Base-by-base conservation (phyloP, 2,888 invertebrate species). In the Mythimna pallens region DNA sequence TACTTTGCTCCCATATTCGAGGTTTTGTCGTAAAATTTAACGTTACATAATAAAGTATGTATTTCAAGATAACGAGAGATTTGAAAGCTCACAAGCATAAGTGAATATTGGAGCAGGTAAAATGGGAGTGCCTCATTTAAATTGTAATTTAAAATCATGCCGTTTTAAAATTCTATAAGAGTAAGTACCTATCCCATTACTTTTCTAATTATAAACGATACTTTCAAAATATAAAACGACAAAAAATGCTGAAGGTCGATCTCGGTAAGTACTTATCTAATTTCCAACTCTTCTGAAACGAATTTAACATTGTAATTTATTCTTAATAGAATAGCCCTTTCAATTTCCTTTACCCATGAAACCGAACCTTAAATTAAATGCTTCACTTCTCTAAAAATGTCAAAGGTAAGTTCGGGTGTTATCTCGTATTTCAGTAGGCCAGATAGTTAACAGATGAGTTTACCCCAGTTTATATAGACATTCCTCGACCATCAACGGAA, bases 291-390 rank as follows among this genome's bases (percentile, higher is more conserved):
- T 68, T 82, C 57, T 61, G 14, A 69, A 82, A 63, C 58, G 78
- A 79, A 73, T 74, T 80, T 70, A 59, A 63, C 65, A 73, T 70
- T 67, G 66, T 74, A 82, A 82, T 82, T 83, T 70, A 79, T 79
- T 74, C 64, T 50, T 79, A 79, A 82, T 65, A 73, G 83, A 69
- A 82, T 73, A 70, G 70, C 83, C 80, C 47, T 80, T 80, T 82
- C 80, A 80, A 80, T 80, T 80, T 82, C 73, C 73, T 59, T 59
- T 73, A 64, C 20, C 73, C 73, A 65, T 73, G 65, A 58, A 80
- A 62, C 54, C 61, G 43, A 70, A 54, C 80, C 66, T 55, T 57
- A 72, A 81, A 72, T 81, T 66, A 57, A 75, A 70, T 80, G 62
- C 64, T 70, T 69, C 63, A 66, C 14, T 66, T 62, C 50, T 54